These are phyloP conservation scores for Lottia scabra DNA, from an alignment of 2,888 invertebrate species.

Conservation along the genomic window DNA sequence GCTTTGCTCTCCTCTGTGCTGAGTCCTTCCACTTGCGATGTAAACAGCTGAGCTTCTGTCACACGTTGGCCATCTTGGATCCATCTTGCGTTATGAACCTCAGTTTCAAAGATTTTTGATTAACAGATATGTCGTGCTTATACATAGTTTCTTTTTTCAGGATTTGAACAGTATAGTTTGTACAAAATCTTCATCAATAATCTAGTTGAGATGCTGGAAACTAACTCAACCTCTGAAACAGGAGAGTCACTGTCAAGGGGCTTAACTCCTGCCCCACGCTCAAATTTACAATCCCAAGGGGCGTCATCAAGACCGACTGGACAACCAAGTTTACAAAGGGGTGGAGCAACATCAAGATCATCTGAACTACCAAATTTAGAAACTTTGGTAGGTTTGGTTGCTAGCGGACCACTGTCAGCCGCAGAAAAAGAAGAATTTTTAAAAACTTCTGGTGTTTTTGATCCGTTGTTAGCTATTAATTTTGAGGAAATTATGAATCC, in stretches of 20 bases:
- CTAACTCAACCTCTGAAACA: constrained; percentile 17
- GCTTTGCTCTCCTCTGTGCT: too few relatives aligned
- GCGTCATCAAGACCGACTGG: background rate
- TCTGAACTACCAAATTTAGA: too few relatives aligned
- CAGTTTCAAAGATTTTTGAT: too few relatives aligned
- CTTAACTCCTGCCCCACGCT: constrained; percentile 14
- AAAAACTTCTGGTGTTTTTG: constrained; percentile 46
- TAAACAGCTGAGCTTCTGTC: too few relatives aligned
- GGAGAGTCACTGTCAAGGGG: constrained; percentile 15
- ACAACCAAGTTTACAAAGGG: too few relatives aligned
- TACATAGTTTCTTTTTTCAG: background rate
- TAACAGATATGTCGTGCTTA: too few relatives aligned
- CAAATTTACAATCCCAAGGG: background rate
- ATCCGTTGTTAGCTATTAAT: constrained; percentile 52
- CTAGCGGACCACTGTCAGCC: constrained; percentile 26
- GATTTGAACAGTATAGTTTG: constrained; percentile 20
- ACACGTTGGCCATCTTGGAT: too few relatives aligned
- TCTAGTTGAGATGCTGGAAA: constrained; percentile 42
- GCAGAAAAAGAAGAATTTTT: constrained; percentile 46
- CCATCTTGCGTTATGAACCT: too few relatives aligned
- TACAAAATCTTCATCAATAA: constrained; percentile 54
- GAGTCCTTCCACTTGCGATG: too few relatives aligned
- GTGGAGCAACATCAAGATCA: constrained; percentile 10
- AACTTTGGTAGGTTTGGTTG: too few relatives aligned
- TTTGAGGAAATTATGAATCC: constrained; percentile 44